Evolutionary conservation across 2,888 invertebrate species (phyloP).

Genomic region (Spisula solida): DNA sequence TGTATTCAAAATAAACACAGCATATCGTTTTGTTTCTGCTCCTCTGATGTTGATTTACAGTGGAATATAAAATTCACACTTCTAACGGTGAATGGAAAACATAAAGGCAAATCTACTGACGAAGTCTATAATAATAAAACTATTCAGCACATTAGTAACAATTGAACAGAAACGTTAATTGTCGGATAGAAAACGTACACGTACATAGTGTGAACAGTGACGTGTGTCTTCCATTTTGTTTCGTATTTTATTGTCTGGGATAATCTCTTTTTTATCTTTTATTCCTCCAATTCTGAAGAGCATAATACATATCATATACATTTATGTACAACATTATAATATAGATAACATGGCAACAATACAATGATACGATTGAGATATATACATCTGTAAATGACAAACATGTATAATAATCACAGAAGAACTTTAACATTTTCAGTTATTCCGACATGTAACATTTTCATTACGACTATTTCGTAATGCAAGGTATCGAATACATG

Average conservation of each 20-base stretch:
- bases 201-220: neutral
- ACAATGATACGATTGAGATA: no score
- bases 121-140: neutral
- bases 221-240: neutral
- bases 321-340: no score
- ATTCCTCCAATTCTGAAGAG: no score
- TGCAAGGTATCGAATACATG: no score
- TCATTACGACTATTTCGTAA: no score
- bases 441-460: no score
- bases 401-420: no score
- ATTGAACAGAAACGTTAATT: neutral
- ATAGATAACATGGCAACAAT: no score
- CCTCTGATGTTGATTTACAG: constrained; percentile 1
- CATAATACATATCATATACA: no score
- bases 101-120: neutral
- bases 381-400: no score
- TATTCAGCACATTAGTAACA: neutral
- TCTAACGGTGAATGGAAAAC: neutral
- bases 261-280: neutral
- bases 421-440: no score
- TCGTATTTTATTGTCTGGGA: neutral
- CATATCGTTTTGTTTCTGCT: neutral
- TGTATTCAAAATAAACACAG: neutral
- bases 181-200: neutral
- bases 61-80: neutral